These are phyloP conservation scores for Drosophila gunungcola DNA, from an alignment of 1,140 invertebrate genomes.

Conservation along the genomic window DNA sequence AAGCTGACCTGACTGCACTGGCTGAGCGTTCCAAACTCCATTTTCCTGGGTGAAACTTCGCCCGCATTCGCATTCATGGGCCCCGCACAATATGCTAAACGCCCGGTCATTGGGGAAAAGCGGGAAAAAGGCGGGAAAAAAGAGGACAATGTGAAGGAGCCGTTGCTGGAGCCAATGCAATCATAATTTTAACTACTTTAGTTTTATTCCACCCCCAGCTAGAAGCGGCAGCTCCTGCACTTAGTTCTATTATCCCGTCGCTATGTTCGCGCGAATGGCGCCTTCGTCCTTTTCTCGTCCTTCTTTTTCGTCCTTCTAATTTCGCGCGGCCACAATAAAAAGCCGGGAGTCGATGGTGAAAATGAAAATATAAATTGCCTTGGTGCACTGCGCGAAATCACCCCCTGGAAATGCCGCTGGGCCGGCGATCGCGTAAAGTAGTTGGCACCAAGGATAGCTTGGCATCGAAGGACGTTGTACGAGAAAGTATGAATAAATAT, in stretches of 20 bases:
- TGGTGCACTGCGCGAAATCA: slow-evolving; percentile 59
- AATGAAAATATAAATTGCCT: slow-evolving; percentile 77
- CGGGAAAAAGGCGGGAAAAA: background rate
- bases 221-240: slow-evolving; percentile 48
- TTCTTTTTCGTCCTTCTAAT: slow-evolving; percentile 42
- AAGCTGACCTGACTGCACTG: slow-evolving; percentile 19
- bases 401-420: slow-evolving; percentile 9
- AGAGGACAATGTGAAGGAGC: slow-evolving; percentile 1
- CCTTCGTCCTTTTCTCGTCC: slow-evolving; percentile 25
- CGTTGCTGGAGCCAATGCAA: slow-evolving; percentile 61
- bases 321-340: slow-evolving; percentile 67
- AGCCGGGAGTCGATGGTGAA: slow-evolving; percentile 43
- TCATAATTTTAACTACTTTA: slow-evolving; percentile 82
- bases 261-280: slow-evolving; percentile 53
- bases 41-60: slow-evolving; percentile 25
- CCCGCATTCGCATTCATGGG: slow-evolving; percentile 72
- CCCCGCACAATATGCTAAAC: slow-evolving; percentile 73
- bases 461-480: background rate
- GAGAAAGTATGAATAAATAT: slow-evolving; percentile 1
- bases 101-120: slow-evolving; percentile 19
- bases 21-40: slow-evolving; percentile 4
- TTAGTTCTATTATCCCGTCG: slow-evolving; percentile 69
- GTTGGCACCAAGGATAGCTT: background rate
- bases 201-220: slow-evolving; percentile 59
- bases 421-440: background rate